Conservation (phyloP, 2,888 invertebrate species). For the Pterostichus niger region DNA sequence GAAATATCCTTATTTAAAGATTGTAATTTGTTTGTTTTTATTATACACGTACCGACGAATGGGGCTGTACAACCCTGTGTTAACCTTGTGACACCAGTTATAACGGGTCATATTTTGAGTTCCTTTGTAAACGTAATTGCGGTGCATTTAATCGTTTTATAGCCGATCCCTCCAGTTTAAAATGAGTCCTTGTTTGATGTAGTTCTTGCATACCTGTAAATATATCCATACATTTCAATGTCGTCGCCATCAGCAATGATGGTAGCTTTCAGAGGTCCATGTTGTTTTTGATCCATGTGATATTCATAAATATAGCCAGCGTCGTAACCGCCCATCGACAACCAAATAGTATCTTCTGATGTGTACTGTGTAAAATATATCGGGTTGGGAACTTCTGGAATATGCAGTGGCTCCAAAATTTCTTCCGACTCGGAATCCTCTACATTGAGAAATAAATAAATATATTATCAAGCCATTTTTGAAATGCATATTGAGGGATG, state of each 20-base stretch:
- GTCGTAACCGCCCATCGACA: slow-evolving; percentile 83
- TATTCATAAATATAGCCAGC: slow-evolving; percentile 85
- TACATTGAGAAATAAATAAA: slow-evolving; percentile 70
- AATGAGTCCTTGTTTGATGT: too few species aligned
- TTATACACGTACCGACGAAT: too few species aligned
- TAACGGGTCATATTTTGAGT: too few species aligned
- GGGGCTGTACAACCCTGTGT: too few species aligned
- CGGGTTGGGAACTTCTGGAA: slow-evolving; percentile 80
- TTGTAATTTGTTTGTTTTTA: too few species aligned
- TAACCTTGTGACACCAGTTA: too few species aligned
- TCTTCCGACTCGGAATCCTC: slow-evolving; percentile 81
- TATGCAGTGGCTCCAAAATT: slow-evolving; percentile 78
- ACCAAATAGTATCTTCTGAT: slow-evolving; percentile 79
- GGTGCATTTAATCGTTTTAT: too few species aligned
- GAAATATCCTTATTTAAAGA: too few species aligned
- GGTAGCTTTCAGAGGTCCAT: slow-evolving; percentile 76
- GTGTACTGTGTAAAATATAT: slow-evolving; percentile 81
- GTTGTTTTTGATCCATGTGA: slow-evolving; percentile 76
- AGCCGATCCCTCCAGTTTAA: too few species aligned
- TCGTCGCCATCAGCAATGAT: slow-evolving; percentile 79
- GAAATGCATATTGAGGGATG: too few species aligned
- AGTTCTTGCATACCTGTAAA: slow-evolving; percentile 78
- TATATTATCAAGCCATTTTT: background rate
- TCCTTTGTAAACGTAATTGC: too few species aligned
- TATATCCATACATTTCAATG: slow-evolving; percentile 80